Base-by-base conservation (phyloP, 2,113 vertebrate genomes). In the Ariopsis seemanni region DNA sequence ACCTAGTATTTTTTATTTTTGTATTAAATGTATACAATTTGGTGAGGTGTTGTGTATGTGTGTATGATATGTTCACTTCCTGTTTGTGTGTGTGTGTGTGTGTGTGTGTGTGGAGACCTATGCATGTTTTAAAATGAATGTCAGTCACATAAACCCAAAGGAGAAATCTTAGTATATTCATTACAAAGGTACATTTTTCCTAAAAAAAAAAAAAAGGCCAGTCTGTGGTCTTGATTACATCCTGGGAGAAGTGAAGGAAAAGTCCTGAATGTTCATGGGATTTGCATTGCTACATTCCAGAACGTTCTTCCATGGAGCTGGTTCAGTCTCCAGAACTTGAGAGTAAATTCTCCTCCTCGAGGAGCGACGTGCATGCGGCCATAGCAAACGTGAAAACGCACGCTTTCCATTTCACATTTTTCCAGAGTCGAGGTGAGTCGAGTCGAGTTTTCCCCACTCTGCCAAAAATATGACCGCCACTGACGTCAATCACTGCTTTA, bases 371-470 rank as follows among this genome's bases (percentile, higher is more conserved):
- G 77, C 52, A 14, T 67, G 74, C 75, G 17, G 75, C 87, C 77
- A 65, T 42, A 71, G 78, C n/a, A 34, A 88, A 80, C n/a, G 42
- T 22, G 58, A 88, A 88, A 63, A 83, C 78, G 80, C 86, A 83
- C 83, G 79, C 48, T 88, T 88, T 88, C 89, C 87, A 82, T 88
- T 88, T 82, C 84, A 85, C 52, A 50, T 69, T 90, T 79, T 86
- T 72, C 83, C 87, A 88, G 88, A 87, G 34, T 81, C 5, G 5
- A 22, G 18, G 48, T 20, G 20, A 48, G 82, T 34, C 7, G 27
- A 25, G 52, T 63, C 84, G 87, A 79, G 4, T 42, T 30, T 42
- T 63, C 71, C 87, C 78, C 82, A 63, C 84, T 86, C 82, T 82
- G 77, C 88, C 78, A 83, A 80, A 65, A 69, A 22, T 27, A 85